A percentile compares a stretch with the other conserved stretches of the same genome.
Conservation (phyloP, 2,113 vertebrate species). For the Embiotoca jacksoni region DNA sequence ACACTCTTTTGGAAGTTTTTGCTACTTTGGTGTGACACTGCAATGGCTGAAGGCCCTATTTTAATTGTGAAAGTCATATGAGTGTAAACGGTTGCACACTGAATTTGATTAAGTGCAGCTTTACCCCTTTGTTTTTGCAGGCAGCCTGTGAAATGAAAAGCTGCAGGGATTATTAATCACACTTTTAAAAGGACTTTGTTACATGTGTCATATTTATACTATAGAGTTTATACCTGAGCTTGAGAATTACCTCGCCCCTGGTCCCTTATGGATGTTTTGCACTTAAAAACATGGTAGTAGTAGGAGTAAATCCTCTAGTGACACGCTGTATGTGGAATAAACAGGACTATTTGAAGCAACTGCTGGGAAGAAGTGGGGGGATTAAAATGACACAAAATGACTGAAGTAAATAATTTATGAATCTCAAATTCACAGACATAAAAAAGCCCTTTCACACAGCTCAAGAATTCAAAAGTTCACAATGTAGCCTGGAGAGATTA, state of each 20-base stretch:
- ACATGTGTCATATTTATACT: constrained; percentile 2
- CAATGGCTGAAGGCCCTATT: constrained; percentile 4
- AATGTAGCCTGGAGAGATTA: constrained; percentile 6
- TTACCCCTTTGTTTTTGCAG: constrained; percentile 13
- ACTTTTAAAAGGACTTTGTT: constrained; percentile 16
- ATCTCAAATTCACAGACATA: constrained; percentile 38
- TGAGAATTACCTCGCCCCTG: not conserved
- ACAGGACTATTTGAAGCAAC: constrained; percentile 39
- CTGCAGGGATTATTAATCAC: constrained; percentile 10
- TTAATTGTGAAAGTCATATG: constrained; percentile 29
- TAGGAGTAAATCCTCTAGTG: constrained; percentile 19
- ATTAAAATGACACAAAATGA: constrained; percentile 49
- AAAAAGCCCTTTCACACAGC: constrained; percentile 19
- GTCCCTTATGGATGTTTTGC: constrained; percentile 1
- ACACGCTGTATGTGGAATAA: constrained; percentile 12
- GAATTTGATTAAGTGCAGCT: not conserved
- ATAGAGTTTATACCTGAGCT: not conserved
- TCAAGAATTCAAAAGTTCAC: constrained; percentile 5
- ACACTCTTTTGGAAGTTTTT: constrained; percentile 11
- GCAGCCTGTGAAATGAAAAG: not conserved
- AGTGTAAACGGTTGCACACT: constrained; percentile 5
- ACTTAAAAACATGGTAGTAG: constrained; percentile 3
- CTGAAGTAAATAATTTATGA: constrained; percentile 43
- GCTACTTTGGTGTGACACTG: constrained; percentile 2
- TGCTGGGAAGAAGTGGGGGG: constrained; percentile 21